Base-by-base conservation (phyloP, 2,113 vertebrate species). In the Cyphomyrus plagiostoma region DNA sequence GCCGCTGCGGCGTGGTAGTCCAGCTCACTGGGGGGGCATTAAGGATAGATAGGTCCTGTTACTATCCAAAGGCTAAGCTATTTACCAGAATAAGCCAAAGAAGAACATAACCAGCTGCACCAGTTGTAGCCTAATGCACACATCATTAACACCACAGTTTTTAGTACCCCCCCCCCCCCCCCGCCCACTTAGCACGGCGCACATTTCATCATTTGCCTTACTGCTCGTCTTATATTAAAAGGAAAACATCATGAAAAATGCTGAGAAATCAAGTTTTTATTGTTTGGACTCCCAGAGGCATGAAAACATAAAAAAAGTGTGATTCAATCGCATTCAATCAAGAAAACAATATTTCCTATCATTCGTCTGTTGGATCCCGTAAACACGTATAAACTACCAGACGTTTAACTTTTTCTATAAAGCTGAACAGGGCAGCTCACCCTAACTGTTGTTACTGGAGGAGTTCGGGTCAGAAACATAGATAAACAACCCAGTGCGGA, bases 1-100 rank as follows among this genome's bases (percentile, higher is more conserved):
- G 94, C 95, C 91, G 95, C 96, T 21, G 97, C 95, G 35, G 96
- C 97, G 0, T 97, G 95, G 90, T 97, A 98, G 90, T 98, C 97
- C 94, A 98, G 93, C 90, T 98, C 97, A 89, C 94, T 94, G 89
- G 11, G 49, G 49, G 82, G 42, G 13, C 46, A 77, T 19, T 19
- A 42, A 80, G 30, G 5, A 80, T 0, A 17, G 15, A 21, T 53
- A 48, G 17, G 48, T 23, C 39, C 62, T 23, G 45, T 17, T 50
- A 58, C 49, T 49, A 53, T 53, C 30, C 89, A 87, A 21, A 15
- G 50, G 50, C 50, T 87, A 26, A 30, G 49, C 23, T 52, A 50
- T 87, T 19, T 85, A 49, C 3, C n/a, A 7, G 21, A 86, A 48
- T 26, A 49, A 15, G n/a, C 48, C n/a, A 86, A 48, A 21, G 23